A percentile compares a stretch with the other conserved stretches of the same genome.
Conservation (phyloP, 2,888 invertebrate genomes). For the Luffia ferchaultella region DNA sequence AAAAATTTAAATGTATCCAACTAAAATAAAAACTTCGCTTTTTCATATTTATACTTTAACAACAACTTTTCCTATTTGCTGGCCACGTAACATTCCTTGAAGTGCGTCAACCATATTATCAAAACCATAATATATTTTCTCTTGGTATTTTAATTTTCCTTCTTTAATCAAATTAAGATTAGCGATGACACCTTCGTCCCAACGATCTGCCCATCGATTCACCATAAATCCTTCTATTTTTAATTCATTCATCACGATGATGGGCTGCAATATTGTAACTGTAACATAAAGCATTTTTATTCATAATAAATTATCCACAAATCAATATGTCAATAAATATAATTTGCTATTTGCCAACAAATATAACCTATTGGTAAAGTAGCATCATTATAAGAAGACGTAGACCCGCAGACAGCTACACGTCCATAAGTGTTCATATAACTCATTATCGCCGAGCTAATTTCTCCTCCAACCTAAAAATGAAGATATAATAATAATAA, state of each 20-base stretch:
- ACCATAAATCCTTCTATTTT: conserved; percentile 73
- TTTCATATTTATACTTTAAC: conserved; percentile 71
- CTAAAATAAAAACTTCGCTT: too few relatives aligned
- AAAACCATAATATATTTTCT: conserved; percentile 76
- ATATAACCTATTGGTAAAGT: conserved; percentile 39
- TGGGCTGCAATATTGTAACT: conserved; percentile 63
- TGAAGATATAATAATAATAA: too few relatives aligned
- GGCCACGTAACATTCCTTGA: conserved; percentile 68
- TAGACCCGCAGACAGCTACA: conserved; percentile 74
- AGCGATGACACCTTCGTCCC: conserved; percentile 69
- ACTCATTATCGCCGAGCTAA: conserved; percentile 69
- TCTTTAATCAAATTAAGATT: conserved; percentile 71
- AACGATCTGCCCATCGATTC: conserved; percentile 65
- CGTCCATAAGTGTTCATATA: conserved; percentile 73
- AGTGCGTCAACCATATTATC: conserved; percentile 78
- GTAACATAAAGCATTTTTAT: conserved; percentile 2
- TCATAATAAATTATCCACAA: background rate
- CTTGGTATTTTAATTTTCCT: conserved; percentile 74
- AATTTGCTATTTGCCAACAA: too few relatives aligned
- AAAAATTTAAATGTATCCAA: too few relatives aligned
- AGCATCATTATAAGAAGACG: conserved; percentile 70
- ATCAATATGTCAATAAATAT: too few relatives aligned
- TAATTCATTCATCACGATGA: conserved; percentile 69
- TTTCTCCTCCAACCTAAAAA: conserved; percentile 75
- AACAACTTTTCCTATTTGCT: conserved; percentile 76